phyloP scores from a whole-genome alignment of 2,888 invertebrate species.

The Diplolepis rosae region DNA sequence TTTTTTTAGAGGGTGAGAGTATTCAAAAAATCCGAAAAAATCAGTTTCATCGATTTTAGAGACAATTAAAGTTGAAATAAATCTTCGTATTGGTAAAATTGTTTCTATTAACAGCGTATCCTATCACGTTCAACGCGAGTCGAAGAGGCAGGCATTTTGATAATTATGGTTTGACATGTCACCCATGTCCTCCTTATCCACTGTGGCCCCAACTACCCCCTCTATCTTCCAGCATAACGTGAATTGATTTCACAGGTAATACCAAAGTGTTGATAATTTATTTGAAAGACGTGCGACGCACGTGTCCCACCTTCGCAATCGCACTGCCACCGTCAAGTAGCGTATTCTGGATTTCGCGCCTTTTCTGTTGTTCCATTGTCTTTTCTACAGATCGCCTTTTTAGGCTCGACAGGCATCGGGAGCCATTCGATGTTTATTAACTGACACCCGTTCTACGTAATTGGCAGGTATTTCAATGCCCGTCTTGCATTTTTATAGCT shows the following conservation, averaged over 20 bases:
- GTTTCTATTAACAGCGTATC: slow-evolving; percentile 8
- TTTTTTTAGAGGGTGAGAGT: too few relatives aligned
- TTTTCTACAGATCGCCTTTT: slow-evolving; percentile 29
- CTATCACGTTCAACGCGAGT: slow-evolving; percentile 10
- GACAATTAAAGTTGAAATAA: too few relatives aligned
- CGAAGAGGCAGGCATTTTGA: slow-evolving; percentile 45
- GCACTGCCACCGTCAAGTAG: slow-evolving; percentile 39
- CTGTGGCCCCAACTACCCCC: not conserved
- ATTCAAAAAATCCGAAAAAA: too few relatives aligned
- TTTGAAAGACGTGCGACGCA: slow-evolving; percentile 69
- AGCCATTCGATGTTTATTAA: slow-evolving; percentile 29
- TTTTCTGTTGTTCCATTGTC: slow-evolving; percentile 53
- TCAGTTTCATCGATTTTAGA: too few relatives aligned
- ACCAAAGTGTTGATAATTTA: slow-evolving; percentile 59
- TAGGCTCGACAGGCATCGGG: slow-evolving; percentile 28
- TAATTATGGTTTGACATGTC: slow-evolving; percentile 58
- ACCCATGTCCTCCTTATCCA: slow-evolving; percentile 55
- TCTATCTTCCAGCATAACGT: not conserved
- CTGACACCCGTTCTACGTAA: slow-evolving; percentile 30
- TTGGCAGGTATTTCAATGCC: slow-evolving; percentile 25
- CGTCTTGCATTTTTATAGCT: slow-evolving; percentile 16
- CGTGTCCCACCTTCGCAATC: slow-evolving; percentile 66
- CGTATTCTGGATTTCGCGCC: slow-evolving; percentile 64
- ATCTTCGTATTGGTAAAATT: not conserved
- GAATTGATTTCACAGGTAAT: slow-evolving; percentile 12